Evolutionary conservation across 2,113 vertebrate species (phyloP).

Genomic region (Kryptolebias marmoratus): DNA sequence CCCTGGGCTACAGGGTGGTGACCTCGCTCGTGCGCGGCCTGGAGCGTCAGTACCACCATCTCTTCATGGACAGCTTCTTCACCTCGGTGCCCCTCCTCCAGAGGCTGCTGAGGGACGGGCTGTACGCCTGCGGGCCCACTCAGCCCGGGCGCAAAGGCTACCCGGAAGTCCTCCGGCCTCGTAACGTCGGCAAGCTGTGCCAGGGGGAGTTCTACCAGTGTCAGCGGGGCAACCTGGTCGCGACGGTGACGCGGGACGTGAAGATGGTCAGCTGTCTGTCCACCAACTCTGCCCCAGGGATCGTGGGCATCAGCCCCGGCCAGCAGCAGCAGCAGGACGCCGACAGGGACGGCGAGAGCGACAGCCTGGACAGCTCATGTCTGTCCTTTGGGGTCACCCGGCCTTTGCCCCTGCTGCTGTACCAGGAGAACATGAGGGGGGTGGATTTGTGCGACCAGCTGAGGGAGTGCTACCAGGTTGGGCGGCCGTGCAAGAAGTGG

Average conservation of each 20-base stretch:
- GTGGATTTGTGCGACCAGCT: constrained; percentile 85
- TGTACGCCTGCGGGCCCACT: constrained; percentile 83
- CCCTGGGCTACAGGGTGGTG: constrained; percentile 75
- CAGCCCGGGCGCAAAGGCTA: constrained; percentile 78
- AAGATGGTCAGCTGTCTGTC: constrained; percentile 82
- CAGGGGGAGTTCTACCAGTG: constrained; percentile 85
- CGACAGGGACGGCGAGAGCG: constrained; percentile 65
- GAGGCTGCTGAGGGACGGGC: constrained; percentile 77
- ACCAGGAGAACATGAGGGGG: constrained; percentile 85
- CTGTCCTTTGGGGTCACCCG: constrained; percentile 72
- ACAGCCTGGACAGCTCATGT: constrained; percentile 62
- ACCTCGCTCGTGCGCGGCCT: constrained; percentile 80
- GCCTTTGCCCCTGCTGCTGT: constrained; percentile 81
- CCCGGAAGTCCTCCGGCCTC: constrained; percentile 80
- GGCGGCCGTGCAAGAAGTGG: constrained; percentile 84
- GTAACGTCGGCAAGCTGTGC: constrained; percentile 80
- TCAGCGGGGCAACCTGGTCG: constrained; percentile 82
- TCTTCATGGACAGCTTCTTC: constrained; percentile 85
- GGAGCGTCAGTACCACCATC: constrained; percentile 81
- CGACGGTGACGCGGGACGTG: constrained; percentile 80
- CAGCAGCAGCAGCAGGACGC: constrained; percentile 59
- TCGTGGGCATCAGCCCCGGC: constrained; percentile 81
- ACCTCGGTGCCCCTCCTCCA: constrained; percentile 82
- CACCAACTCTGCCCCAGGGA: constrained; percentile 82
- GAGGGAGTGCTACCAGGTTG: constrained; percentile 84